A percentile compares a stretch with the other conserved stretches of the same genome.
These are phyloP conservation scores for Poeciliopsis gracilis DNA, from an alignment of 2,797 vertebrate species.

Conservation along the genomic window DNA sequence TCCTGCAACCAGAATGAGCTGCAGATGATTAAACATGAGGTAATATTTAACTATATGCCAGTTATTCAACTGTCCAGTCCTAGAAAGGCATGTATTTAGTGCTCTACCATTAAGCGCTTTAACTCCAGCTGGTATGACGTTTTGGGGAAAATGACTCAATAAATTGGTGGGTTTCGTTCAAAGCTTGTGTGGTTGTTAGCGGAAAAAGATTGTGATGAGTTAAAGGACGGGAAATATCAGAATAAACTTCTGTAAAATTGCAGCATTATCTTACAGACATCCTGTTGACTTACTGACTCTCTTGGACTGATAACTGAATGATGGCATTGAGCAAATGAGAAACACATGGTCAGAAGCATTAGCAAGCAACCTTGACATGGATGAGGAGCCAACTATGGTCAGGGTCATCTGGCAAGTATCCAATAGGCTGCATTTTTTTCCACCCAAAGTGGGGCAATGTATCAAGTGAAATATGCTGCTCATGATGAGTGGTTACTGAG, in stretches of 20 bases:
- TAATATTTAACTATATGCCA: constrained; percentile 22
- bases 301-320: constrained; percentile 5
- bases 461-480: constrained; percentile 10
- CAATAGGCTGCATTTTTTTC: background rate
- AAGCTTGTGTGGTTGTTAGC: constrained; percentile 28
- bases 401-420: constrained; percentile 22
- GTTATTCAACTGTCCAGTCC: constrained; percentile 8
- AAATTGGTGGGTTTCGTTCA: constrained; percentile 58
- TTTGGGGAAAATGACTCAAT: constrained; percentile 68
- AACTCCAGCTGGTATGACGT: constrained; percentile 51
- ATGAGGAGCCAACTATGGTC: constrained; percentile 29
- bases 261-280: constrained; percentile 36
- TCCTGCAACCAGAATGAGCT: constrained; percentile 5
- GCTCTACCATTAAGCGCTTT: constrained; percentile 44
- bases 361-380: constrained; percentile 2
- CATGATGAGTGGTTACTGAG: constrained; percentile 14
- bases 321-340: constrained; percentile 14
- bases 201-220: constrained; percentile 24
- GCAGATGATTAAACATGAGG: constrained; percentile 31
- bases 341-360: constrained; percentile 17
- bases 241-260: constrained; percentile 19
- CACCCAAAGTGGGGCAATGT: background rate
- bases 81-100: constrained; percentile 33
- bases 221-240: constrained; percentile 30
- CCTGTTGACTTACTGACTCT: constrained; percentile 25